Percentiles rank a stretch among this genome's conserved stretches.
phyloP scores from a whole-genome alignment of 2,888 invertebrate genomes.

The Lasioglossum morio region DNA sequence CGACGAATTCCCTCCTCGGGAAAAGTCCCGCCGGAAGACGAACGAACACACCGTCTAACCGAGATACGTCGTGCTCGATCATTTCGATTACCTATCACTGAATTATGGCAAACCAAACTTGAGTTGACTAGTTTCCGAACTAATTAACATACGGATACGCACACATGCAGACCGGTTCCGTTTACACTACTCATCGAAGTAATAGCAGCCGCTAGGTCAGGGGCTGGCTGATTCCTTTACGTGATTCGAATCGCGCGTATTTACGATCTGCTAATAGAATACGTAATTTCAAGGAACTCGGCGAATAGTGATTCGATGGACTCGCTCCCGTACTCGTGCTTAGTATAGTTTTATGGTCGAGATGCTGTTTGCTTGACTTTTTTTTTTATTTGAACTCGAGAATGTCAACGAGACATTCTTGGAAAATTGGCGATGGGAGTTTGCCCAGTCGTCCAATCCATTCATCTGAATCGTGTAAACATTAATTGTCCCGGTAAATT shows the following conservation, averaged over 20 bases:
- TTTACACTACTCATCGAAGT: slow-evolving; percentile 39
- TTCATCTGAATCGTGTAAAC: too few species aligned
- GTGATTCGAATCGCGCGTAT: slow-evolving; percentile 36
- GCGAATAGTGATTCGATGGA: background rate
- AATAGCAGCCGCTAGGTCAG: slow-evolving; percentile 29
- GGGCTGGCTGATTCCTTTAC: background rate
- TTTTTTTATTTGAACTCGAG: background rate
- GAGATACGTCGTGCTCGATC: slow-evolving; percentile 23
- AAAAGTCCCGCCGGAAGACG: slow-evolving; percentile 8
- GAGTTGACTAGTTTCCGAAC: slow-evolving; percentile 37
- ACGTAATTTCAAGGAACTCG: slow-evolving; percentile 5
- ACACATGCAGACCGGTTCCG: slow-evolving; percentile 11
- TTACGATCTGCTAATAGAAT: slow-evolving; percentile 21
- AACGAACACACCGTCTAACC: background rate
- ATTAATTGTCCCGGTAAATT: too few species aligned
- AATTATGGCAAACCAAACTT: slow-evolving; percentile 28
- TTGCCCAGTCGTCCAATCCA: background rate
- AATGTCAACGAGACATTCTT: background rate
- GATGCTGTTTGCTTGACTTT: background rate
- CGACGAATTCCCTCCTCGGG: background rate
- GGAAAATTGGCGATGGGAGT: background rate
- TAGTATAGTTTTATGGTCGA: background rate
- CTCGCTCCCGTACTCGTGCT: background rate
- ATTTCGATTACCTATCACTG: slow-evolving; percentile 32
- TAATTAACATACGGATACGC: slow-evolving; percentile 53